Evolutionary conservation across 1,140 invertebrate genomes (phyloP), one percentile per base, ranked within the genome.

Genomic region (Lethrus apterus): DNA sequence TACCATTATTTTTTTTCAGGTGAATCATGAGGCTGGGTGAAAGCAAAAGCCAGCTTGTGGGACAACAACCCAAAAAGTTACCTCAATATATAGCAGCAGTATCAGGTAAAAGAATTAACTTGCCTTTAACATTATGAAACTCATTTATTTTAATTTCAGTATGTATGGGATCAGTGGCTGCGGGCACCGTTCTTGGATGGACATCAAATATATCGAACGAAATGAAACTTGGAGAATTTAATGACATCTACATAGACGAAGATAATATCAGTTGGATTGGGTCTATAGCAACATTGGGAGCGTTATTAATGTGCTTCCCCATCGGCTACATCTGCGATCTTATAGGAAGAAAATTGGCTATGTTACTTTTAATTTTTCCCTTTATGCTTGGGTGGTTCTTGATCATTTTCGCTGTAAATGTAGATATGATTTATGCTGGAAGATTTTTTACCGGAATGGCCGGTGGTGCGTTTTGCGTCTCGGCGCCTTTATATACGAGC

Each of bases 401-500:
- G 0, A 78, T 89, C 29, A 73, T 79, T 30, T 79, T 75, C 56
- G 66, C 77, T n/a, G 56, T 75, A 4, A 69, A 74, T 18, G 69
- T 79, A 2, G 58, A 59, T 0, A 77, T 84, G 70, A 68, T 82
- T 10, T 79, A 76, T 32, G 62, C 76, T 3, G 85, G 83, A 1
- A 73, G 85, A 31, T 77, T 86, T 46, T 70, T 86, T 2, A 76
- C 77, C 11, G 83, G 83, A 4, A 54, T 83, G 7, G 75, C 73
- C 7, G 70, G 70, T 17, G 82, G 81, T 10, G 70, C 76, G 4
- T 78, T 78, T 32, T 78, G 76, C 38, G 74, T 82, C 1, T 72
- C 74, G 1, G 79, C 75, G 0, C 84, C 84, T 0, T 64, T 86
- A 48, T 90, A 88, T 54, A 78, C 81, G 0, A 79, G 78, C 1